Evolutionary conservation across 2,113 vertebrate genomes (phyloP).

Genomic region (Cephalopholis sonnerati): DNA sequence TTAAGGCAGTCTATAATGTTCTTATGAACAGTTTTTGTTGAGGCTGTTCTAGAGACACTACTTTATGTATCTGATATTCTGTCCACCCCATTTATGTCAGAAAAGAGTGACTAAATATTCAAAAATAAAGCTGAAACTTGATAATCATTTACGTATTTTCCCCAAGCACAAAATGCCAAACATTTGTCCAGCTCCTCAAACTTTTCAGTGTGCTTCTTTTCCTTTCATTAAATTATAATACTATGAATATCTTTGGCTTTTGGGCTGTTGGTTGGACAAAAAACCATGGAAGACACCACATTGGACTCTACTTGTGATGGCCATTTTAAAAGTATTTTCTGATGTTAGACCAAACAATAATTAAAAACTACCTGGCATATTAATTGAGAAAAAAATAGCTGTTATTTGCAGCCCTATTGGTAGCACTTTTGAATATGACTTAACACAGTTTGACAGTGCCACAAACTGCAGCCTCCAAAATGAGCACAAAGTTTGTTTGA

Average conservation of each 20-base stretch:
- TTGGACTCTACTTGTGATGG: too few relatives aligned
- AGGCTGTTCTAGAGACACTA: not conserved
- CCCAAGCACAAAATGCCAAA: not conserved
- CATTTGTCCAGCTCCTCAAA: not conserved
- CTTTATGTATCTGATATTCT: not conserved
- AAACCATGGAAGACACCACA: not conserved
- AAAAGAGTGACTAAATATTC: not conserved
- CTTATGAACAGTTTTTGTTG: not conserved
- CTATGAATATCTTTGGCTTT: not conserved
- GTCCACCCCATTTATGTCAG: not conserved
- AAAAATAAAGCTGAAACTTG: not conserved
- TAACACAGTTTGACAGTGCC: not conserved
- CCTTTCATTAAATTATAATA: not conserved
- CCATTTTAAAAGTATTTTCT: too few relatives aligned
- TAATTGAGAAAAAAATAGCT: too few relatives aligned
- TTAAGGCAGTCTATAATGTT: not conserved
- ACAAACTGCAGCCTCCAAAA: not conserved
- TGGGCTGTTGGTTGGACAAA: too few relatives aligned
- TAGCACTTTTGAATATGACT: not conserved
- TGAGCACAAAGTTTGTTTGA: not conserved
- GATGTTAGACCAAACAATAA: too few relatives aligned
- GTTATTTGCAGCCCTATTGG: not conserved
- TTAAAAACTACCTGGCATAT: too few relatives aligned
- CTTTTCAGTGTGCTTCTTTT: not conserved
- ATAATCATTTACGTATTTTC: not conserved